These are phyloP conservation scores for Lepilemur septentrionalis DNA, from an alignment of 2,797 vertebrate genomes.

Conservation along the genomic window DNA sequence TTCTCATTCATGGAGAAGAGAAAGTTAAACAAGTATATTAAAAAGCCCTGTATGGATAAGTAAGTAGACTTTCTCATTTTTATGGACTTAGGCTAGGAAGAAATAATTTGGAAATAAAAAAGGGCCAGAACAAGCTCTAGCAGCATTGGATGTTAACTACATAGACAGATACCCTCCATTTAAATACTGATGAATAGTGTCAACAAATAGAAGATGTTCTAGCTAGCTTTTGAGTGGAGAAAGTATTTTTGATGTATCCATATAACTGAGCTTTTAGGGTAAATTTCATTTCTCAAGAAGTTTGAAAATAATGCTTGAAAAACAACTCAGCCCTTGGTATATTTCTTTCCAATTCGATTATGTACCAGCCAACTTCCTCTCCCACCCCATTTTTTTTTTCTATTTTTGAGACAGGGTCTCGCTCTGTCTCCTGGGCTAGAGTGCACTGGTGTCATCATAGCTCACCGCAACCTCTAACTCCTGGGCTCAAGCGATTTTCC, in stretches of 20 bases:
- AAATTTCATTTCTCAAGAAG: background rate
- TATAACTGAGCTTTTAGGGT: background rate
- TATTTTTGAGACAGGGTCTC: background rate
- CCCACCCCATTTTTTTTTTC: background rate
- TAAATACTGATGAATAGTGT: background rate
- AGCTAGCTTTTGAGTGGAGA: background rate
- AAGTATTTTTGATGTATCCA: background rate
- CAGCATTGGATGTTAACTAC: background rate
- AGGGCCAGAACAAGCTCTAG: background rate
- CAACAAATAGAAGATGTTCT: background rate
- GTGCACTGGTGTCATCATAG: background rate
- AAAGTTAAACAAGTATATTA: background rate
- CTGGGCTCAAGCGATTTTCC: background rate
- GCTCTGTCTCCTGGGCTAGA: background rate
- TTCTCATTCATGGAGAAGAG: background rate
- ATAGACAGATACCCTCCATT: background rate
- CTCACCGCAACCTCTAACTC: background rate
- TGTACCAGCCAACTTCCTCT: background rate
- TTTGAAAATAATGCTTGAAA: constrained; percentile 18
- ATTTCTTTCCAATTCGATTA: background rate
- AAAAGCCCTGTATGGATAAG: background rate
- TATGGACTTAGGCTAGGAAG: background rate
- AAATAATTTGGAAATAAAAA: background rate
- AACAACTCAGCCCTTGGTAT: background rate
- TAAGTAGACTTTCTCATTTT: background rate